Evolutionary conservation across 2,113 vertebrate species (phyloP).

Genomic region (Macquaria ambigua): DNA sequence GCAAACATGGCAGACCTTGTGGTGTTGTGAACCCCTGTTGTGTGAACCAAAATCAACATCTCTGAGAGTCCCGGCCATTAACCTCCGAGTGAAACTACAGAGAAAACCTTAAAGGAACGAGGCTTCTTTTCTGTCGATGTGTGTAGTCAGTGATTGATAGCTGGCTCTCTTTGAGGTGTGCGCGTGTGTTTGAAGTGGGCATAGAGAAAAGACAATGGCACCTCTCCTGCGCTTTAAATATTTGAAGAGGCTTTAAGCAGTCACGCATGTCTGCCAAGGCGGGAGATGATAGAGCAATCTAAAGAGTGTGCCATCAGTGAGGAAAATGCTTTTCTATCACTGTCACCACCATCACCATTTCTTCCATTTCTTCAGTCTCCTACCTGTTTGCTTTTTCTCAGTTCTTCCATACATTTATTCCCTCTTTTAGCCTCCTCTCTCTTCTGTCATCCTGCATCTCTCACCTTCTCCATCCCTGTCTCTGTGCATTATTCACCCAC

Average conservation of each 20-base stretch:
- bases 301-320: slow-evolving; percentile 13
- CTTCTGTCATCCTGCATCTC: background rate
- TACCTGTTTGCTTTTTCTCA: slow-evolving; percentile 20
- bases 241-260: slow-evolving; percentile 73
- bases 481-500: slow-evolving; percentile 3
- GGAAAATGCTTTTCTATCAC: slow-evolving; percentile 33
- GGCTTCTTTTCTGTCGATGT: slow-evolving; percentile 14
- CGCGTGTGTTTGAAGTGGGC: slow-evolving; percentile 62
- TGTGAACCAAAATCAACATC: slow-evolving; percentile 38
- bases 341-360: slow-evolving; percentile 3
- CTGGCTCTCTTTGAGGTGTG: slow-evolving; percentile 54
- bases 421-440: slow-evolving; percentile 7
- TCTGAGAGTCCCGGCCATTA: background rate
- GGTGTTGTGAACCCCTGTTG: slow-evolving; percentile 15
- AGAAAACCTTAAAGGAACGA: slow-evolving; percentile 29
- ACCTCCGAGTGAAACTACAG: slow-evolving; percentile 12
- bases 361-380: background rate
- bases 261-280: slow-evolving; percentile 39
- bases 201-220: slow-evolving; percentile 55
- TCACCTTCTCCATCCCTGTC: background rate
- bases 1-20: slow-evolving; percentile 8
- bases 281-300: slow-evolving; percentile 49
- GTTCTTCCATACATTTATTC: background rate
- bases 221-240: slow-evolving; percentile 66
- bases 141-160: slow-evolving; percentile 66